phyloP scores from a whole-genome alignment of 2,797 vertebrate species.

The Calcarius lapponicus region DNA sequence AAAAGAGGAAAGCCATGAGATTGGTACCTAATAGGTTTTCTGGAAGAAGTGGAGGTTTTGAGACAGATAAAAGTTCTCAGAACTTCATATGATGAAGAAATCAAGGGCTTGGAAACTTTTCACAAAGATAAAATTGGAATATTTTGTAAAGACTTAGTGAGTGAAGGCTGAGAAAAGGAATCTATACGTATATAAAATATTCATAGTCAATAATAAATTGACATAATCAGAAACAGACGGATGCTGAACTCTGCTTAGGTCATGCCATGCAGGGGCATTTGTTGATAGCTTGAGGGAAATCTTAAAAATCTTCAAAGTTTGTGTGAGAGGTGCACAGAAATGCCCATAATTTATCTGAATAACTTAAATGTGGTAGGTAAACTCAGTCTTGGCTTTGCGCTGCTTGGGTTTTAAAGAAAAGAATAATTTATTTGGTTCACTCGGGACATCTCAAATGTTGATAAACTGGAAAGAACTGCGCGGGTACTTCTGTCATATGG shows the following conservation, averaged over 20 bases:
- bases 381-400: background rate
- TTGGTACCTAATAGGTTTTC: background rate
- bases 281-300: background rate
- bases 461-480: constrained; percentile 11
- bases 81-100: background rate
- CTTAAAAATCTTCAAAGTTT: background rate
- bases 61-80: background rate
- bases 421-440: background rate
- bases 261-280: background rate
- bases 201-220: background rate
- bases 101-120: background rate
- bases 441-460: constrained; percentile 8
- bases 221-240: background rate
- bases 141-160: background rate
- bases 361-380: background rate
- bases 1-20: background rate
- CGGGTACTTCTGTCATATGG: constrained; percentile 1
- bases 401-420: background rate
- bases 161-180: background rate
- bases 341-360: background rate
- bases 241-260: background rate
- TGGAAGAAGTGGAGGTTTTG: background rate
- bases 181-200: background rate
- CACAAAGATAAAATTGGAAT: background rate
- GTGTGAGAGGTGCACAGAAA: background rate